These are phyloP conservation scores for Nomia melanderi DNA, from an alignment of 1,140 invertebrate species.

Conservation along the genomic window DNA sequence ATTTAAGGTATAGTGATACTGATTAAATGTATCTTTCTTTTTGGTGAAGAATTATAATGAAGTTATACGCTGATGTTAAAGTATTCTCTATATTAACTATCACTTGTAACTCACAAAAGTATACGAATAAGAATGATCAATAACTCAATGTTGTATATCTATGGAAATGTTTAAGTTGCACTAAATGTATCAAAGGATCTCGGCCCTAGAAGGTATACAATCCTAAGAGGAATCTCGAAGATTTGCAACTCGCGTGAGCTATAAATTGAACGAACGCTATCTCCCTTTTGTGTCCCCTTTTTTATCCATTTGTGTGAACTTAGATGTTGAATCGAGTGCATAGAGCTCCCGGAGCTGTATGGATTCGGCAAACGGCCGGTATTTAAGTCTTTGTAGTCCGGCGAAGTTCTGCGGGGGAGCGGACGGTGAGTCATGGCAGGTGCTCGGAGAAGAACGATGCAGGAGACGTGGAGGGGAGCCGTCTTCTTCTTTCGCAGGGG, in stretches of 20 bases:
- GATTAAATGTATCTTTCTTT: no score
- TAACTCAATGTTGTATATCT: no score
- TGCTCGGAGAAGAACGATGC: slow-evolving; percentile 64
- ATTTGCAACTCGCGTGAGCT: slow-evolving; percentile 67
- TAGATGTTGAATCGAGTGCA: slow-evolving; percentile 46
- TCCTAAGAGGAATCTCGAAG: slow-evolving; percentile 37
- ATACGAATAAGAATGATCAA: no score
- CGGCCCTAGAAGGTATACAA: slow-evolving; percentile 27
- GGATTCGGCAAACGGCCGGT: slow-evolving; percentile 68
- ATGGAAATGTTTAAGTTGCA: no score
- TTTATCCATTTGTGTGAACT: slow-evolving; percentile 18
- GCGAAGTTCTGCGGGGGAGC: slow-evolving; percentile 76
- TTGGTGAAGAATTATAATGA: no score
- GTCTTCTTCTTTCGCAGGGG: slow-evolving; percentile 39
- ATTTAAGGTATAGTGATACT: no score
- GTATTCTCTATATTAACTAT: no score
- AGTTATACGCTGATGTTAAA: no score
- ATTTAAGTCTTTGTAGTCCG: slow-evolving; percentile 78
- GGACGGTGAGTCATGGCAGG: slow-evolving; percentile 77
- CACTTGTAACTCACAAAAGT: no score
- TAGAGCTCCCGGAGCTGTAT: slow-evolving; percentile 55
- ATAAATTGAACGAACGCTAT: slow-evolving; percentile 61
- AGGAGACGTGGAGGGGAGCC: slow-evolving; percentile 47
- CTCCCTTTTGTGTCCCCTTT: slow-evolving; percentile 47
- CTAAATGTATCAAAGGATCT: slow-evolving; percentile 14